Percentiles rank a stretch among this genome's conserved stretches.
These are phyloP conservation scores for Mimachlamys varia DNA, from an alignment of 2,888 invertebrate species.

Conservation along the genomic window DNA sequence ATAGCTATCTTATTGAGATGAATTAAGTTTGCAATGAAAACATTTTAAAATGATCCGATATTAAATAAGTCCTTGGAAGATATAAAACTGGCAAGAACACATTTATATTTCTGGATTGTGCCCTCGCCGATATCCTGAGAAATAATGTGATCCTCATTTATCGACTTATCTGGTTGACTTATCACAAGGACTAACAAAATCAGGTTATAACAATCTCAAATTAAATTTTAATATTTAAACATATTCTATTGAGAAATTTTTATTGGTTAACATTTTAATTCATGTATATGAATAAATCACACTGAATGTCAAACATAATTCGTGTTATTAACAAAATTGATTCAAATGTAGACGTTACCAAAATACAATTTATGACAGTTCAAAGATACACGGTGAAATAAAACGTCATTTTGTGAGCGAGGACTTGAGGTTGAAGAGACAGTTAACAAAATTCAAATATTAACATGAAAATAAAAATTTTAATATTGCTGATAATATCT, in stretches of 20 bases:
- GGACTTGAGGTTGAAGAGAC: neutral
- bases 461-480: neutral
- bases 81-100: neutral
- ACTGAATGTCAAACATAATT: neutral
- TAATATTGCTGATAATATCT: neutral
- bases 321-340: constrained; percentile 27
- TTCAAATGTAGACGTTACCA: neutral
- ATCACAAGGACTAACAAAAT: neutral
- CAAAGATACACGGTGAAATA: neutral
- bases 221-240: constrained; percentile 21
- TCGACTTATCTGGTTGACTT: neutral
- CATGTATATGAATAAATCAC: constrained; percentile 4
- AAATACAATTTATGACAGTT: neutral
- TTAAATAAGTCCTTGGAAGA: neutral
- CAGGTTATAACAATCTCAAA: neutral
- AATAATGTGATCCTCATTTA: neutral
- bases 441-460: neutral
- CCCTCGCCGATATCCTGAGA: neutral
- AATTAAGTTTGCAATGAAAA: neutral
- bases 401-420: neutral
- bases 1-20: neutral
- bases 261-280: neutral
- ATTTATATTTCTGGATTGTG: neutral
- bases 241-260: neutral
- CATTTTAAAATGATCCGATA: neutral